Percentiles rank a stretch among this genome's conserved stretches.
Conservation (phyloP, 2,888 invertebrate species). For the Caenorhabditis virilis region DNA sequence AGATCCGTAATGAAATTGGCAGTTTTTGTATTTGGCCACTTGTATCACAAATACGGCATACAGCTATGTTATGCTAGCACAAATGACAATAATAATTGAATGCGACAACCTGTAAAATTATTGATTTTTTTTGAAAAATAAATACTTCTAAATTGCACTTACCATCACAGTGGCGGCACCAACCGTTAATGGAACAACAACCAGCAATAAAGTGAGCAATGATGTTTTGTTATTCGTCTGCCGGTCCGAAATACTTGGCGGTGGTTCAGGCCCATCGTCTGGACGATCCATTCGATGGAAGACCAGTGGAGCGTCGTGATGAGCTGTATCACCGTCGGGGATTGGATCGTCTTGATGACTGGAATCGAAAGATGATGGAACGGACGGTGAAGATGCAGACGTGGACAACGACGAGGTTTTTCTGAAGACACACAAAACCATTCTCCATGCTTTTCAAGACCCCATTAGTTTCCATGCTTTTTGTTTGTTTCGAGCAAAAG, state of each 20-base stretch:
- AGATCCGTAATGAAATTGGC: conserved; percentile 27
- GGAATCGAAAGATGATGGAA: conserved; percentile 35
- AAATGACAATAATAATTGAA: conserved; percentile 68
- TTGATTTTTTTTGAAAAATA: conserved; percentile 3
- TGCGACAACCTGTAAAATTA: conserved; percentile 56
- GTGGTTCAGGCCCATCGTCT: conserved; percentile 33
- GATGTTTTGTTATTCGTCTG: conserved; percentile 49
- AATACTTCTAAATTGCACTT: too few species aligned
- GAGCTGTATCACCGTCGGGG: background rate
- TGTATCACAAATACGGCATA: conserved; percentile 38
- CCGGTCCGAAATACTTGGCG: conserved; percentile 13
- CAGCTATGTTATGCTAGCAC: conserved; percentile 45
- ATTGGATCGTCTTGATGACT: conserved; percentile 27
- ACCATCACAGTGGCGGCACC: conserved; percentile 64
- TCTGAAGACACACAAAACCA: conserved; percentile 41
- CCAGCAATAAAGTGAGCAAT: conserved; percentile 62
- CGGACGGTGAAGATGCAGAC: conserved; percentile 9
- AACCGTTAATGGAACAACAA: conserved; percentile 67
- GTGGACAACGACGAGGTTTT: conserved; percentile 22
- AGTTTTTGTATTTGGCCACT: conserved; percentile 49
- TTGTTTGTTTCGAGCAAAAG: too few species aligned
- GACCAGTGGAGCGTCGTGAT: conserved; percentile 48
- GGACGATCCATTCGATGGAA: conserved; percentile 54
- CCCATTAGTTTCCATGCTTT: background rate
- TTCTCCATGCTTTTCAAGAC: conserved; percentile 16